Evolutionary conservation across 2,888 invertebrate species (phyloP).

Genomic region (Tanypteryx hageni): DNA sequence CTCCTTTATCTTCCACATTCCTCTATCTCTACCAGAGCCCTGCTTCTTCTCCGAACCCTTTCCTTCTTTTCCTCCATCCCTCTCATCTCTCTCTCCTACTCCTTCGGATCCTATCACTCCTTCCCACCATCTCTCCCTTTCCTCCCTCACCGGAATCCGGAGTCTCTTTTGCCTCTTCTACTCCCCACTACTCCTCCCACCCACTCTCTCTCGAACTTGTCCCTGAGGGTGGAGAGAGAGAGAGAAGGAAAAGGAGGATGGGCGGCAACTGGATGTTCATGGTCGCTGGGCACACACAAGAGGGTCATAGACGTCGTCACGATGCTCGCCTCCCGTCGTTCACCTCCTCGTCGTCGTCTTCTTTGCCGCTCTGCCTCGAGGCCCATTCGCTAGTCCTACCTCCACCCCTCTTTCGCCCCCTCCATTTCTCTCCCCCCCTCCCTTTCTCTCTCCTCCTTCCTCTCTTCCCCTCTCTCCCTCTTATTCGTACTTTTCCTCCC

Average conservation of each 20-base stretch:
- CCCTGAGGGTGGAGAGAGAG: neutral
- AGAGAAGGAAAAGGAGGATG: neutral
- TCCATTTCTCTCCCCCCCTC: neutral
- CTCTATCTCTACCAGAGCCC: too few relatives aligned
- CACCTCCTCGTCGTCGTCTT: neutral
- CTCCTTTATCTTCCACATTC: too few relatives aligned
- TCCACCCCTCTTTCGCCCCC: neutral
- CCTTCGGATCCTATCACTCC: neutral
- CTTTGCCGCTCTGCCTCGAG: too few relatives aligned
- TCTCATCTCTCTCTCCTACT: neutral
- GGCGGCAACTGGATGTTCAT: slow-evolving; percentile 24
- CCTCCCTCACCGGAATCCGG: too few relatives aligned
- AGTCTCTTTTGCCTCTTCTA: neutral
- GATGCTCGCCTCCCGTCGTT: neutral
- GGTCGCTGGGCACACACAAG: slow-evolving; percentile 1
- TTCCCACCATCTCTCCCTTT: neutral
- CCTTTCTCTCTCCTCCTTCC: neutral
- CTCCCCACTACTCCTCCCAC: neutral
- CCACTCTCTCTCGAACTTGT: neutral
- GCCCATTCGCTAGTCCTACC: too few relatives aligned
- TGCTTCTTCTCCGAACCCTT: too few relatives aligned
- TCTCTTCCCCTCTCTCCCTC: neutral
- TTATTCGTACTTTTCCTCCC: neutral
- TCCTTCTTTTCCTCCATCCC: neutral
- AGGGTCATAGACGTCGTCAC: slow-evolving; percentile 14